These are phyloP conservation scores for Eupeodes luniger DNA, from an alignment of 2,888 invertebrate genomes.

Conservation along the genomic window DNA sequence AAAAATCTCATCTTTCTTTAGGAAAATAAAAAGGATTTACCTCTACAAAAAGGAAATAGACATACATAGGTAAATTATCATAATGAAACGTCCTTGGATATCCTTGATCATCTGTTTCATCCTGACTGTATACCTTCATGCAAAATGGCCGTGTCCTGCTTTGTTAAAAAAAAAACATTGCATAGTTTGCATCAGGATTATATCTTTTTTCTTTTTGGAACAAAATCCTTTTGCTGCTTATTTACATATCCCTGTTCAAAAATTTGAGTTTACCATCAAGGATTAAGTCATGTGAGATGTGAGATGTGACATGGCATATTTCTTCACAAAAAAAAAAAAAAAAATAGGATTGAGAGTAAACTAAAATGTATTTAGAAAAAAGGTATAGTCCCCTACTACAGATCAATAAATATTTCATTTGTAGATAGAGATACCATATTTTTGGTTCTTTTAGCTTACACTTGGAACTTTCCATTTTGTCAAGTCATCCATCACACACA, in stretches of 20 bases:
- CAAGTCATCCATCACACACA: conserved; percentile 64
- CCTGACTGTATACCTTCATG: conserved; percentile 56
- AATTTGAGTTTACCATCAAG: conserved; percentile 21
- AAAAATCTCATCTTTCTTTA: conserved; percentile 49
- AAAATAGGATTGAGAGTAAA: conserved; percentile 43
- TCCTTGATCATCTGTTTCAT: conserved; percentile 48
- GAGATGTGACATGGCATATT: conserved; percentile 5
- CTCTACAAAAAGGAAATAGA: conserved; percentile 53
- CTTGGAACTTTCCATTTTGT: conserved; percentile 57
- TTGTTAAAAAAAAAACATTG: conserved; percentile 9
- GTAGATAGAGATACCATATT: conserved; percentile 40
- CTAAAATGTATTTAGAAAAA: conserved; percentile 23
- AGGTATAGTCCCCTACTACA: not conserved
- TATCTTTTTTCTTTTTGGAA: conserved; percentile 31
- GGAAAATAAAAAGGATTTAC: conserved; percentile 68
- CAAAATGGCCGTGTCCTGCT: conserved; percentile 69
- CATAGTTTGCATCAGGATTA: conserved; percentile 51
- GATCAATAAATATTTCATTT: conserved; percentile 68
- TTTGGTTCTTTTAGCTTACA: conserved; percentile 2
- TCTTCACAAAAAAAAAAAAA: conserved; percentile 6
- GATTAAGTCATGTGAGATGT: conserved; percentile 67
- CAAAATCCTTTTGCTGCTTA: conserved; percentile 71
- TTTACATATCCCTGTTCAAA: conserved; percentile 50
- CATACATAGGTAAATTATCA: not conserved
- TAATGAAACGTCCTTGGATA: conserved; percentile 29